These are phyloP conservation scores for Camponotus vicinus DNA, from an alignment of 1,140 invertebrate genomes.

Conservation along the genomic window DNA sequence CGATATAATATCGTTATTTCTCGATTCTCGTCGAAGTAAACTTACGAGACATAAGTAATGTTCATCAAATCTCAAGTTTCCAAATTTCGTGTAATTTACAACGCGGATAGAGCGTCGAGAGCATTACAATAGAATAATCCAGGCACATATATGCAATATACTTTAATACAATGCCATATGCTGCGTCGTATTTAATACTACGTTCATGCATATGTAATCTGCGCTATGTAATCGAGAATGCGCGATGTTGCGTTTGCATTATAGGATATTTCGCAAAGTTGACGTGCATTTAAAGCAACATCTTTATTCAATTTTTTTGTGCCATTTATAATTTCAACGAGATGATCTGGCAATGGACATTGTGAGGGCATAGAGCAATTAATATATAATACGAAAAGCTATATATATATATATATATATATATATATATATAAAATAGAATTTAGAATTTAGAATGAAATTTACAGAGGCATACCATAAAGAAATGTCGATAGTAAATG, in stretches of 20 bases:
- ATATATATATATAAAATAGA: no score
- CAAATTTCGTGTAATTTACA: background rate
- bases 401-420: no score
- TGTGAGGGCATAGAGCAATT: background rate
- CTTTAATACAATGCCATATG: slow-evolving; percentile 62
- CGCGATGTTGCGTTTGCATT: background rate
- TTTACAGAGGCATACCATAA: background rate
- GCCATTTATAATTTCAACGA: background rate
- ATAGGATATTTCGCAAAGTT: slow-evolving; percentile 19
- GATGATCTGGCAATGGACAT: background rate
- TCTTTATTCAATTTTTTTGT: slow-evolving; percentile 9
- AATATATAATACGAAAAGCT: slow-evolving; percentile 9
- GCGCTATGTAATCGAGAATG: slow-evolving; percentile 1
- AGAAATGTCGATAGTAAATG: background rate
- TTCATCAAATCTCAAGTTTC: slow-evolving; percentile 26
- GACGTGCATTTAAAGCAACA: background rate
- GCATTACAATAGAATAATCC: slow-evolving; percentile 62
- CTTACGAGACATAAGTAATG: slow-evolving; percentile 11
- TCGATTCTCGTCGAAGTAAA: slow-evolving; percentile 6
- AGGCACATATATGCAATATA: slow-evolving; percentile 39
- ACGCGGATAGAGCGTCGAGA: slow-evolving; percentile 29
- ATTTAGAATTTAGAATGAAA: background rate
- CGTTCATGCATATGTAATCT: slow-evolving; percentile 14
- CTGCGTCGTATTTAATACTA: slow-evolving; percentile 8
- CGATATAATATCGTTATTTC: slow-evolving; percentile 29